Evolutionary conservation across 2,888 invertebrate species (phyloP).

Genomic region (Cheilosia vernalis): DNA sequence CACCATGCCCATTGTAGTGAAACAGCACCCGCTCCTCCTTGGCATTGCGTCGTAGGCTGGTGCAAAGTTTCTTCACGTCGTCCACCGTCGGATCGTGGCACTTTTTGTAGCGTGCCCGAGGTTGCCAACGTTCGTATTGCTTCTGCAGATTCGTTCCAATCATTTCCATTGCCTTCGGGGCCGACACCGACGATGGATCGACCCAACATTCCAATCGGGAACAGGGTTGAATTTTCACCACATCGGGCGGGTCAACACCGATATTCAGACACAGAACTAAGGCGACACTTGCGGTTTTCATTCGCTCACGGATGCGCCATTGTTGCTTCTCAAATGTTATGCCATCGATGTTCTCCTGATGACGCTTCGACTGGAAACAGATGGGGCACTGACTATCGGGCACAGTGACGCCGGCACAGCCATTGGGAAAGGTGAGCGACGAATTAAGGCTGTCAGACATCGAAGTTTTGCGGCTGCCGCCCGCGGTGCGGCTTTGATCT

Average conservation of each 20-base stretch:
- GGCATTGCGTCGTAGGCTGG: slow-evolving; percentile 96
- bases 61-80: slow-evolving; percentile 98
- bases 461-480: slow-evolving; percentile 77
- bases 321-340: slow-evolving; percentile 88
- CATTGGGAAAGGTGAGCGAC: slow-evolving; percentile 76
- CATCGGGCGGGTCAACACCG: slow-evolving; percentile 99
- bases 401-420: slow-evolving; percentile 68
- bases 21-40: slow-evolving; percentile 99
- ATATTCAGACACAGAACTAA: slow-evolving; percentile 98
- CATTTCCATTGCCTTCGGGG: slow-evolving; percentile 95
- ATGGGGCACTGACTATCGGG: slow-evolving; percentile 79
- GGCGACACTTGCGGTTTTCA: slow-evolving; percentile 99
- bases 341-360: slow-evolving; percentile 89
- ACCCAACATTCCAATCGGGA: slow-evolving; percentile 99
- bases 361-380: slow-evolving; percentile 83
- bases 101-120: slow-evolving; percentile 98
- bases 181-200: slow-evolving; percentile 94
- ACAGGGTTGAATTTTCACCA: slow-evolving; percentile 98
- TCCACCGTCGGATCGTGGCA: slow-evolving; percentile 98
- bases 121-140: slow-evolving; percentile 99
- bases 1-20: slow-evolving; percentile 99
- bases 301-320: slow-evolving; percentile 98
- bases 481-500: slow-evolving; percentile 42
- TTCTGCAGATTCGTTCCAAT: slow-evolving; percentile 96
- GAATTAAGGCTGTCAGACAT: slow-evolving; percentile 76